These are phyloP conservation scores for Sebastes vulpes DNA, from an alignment of 2,797 vertebrate genomes.

Conservation along the genomic window DNA sequence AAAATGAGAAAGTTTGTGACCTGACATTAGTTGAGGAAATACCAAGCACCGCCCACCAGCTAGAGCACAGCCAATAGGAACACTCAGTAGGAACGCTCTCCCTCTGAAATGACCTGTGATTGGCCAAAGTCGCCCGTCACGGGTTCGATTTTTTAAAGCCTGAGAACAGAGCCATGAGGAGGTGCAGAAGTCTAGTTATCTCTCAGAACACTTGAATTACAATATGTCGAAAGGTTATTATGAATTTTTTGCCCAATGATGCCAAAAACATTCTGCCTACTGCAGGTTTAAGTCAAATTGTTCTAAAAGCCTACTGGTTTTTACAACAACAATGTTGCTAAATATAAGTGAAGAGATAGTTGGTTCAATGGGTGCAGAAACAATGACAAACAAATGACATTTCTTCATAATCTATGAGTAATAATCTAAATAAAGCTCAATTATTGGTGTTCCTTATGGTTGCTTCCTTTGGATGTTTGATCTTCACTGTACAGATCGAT, in stretches of 20 bases:
- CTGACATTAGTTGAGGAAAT: neutral
- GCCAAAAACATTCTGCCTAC: too few species aligned
- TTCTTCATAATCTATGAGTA: neutral
- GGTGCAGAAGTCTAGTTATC: neutral
- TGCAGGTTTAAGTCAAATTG: too few species aligned
- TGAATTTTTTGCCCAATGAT: too few species aligned
- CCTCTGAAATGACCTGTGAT: too few species aligned
- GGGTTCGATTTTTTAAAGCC: too few species aligned
- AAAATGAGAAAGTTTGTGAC: too few species aligned
- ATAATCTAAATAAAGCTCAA: neutral
- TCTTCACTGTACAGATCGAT: slow-evolving; percentile 18
- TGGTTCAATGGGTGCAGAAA: neutral
- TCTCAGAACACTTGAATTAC: neutral
- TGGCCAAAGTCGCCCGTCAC: too few species aligned
- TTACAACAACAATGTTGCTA: too few species aligned
- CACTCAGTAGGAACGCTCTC: too few species aligned
- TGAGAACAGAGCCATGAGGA: neutral
- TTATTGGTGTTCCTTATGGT: neutral
- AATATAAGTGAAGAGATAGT: neutral
- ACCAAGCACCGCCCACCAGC: neutral
- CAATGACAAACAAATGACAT: neutral
- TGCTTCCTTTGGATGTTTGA: neutral
- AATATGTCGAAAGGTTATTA: neutral
- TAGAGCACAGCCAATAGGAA: too few species aligned
- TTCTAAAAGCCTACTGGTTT: too few species aligned